phyloP scores from a whole-genome alignment of 2,888 invertebrate genomes.

The Orchestes rusci region DNA sequence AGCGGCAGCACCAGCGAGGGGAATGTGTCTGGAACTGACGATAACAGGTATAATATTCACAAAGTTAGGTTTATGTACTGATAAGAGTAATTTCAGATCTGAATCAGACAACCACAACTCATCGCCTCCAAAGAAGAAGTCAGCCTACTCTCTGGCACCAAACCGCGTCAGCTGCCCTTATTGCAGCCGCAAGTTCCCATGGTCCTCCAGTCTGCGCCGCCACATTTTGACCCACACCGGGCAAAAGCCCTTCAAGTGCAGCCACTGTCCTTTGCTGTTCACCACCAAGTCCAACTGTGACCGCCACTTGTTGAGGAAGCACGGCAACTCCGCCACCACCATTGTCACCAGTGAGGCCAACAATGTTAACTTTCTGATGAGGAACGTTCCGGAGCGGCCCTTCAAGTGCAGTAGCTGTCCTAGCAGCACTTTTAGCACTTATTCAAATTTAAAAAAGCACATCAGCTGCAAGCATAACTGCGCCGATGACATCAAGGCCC shows the following conservation, averaged over 20 bases:
- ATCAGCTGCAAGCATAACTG: constrained; percentile 61
- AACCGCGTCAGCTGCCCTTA: constrained; percentile 91
- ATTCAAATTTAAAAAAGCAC: constrained; percentile 73
- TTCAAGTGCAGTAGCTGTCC: constrained; percentile 76
- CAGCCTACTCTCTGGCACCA: constrained; percentile 91
- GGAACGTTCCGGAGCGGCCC: constrained; percentile 68
- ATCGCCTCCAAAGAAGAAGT: constrained; percentile 70
- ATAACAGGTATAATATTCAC: constrained; percentile 54
- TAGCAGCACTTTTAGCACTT: constrained; percentile 73
- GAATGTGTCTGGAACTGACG: constrained; percentile 77
- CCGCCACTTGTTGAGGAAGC: constrained; percentile 84
- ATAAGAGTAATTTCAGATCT: constrained; percentile 53
- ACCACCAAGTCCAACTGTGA: constrained; percentile 98
- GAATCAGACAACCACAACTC: constrained; percentile 64
- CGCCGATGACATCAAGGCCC: constrained; percentile 42
- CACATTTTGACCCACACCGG: constrained; percentile 94
- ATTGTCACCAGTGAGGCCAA: constrained; percentile 36
- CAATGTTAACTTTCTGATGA: constrained; percentile 48
- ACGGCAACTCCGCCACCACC: constrained; percentile 53
- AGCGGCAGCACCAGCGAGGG: constrained; percentile 73
- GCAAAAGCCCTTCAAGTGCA: constrained; percentile 94
- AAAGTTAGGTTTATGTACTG: too few species aligned
- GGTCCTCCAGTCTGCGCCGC: constrained; percentile 91
- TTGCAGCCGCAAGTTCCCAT: constrained; percentile 91
- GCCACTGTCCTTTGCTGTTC: constrained; percentile 85